phyloP scores from a whole-genome alignment of 1,140 invertebrate genomes.

The Penaeus chinensis region DNA sequence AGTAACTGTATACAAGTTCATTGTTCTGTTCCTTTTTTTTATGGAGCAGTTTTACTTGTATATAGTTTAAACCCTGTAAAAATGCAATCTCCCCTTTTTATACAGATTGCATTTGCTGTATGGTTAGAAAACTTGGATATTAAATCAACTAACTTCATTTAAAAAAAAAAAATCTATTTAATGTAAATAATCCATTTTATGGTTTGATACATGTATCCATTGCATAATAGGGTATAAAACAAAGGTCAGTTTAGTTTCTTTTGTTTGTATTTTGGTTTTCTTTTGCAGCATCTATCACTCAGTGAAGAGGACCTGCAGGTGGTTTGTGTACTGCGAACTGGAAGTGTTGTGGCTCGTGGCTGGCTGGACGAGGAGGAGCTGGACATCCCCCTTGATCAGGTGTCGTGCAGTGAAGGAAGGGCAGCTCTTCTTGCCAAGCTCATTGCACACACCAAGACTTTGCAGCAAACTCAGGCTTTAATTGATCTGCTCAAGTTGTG shows the following conservation, averaged over 20 bases:
- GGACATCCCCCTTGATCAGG: constrained; percentile 18
- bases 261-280: neutral
- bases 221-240: too few relatives aligned
- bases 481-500: constrained; percentile 34
- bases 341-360: constrained; percentile 22
- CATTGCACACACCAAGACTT: constrained; percentile 6
- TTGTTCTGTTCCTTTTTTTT: neutral
- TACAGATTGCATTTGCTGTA: too few relatives aligned
- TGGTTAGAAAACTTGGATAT: too few relatives aligned
- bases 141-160: too few relatives aligned
- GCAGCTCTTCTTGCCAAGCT: constrained; percentile 20
- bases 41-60: too few relatives aligned
- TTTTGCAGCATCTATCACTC: constrained; percentile 32
- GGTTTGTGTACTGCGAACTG: constrained; percentile 33
- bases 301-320: constrained; percentile 48
- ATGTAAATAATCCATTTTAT: too few relatives aligned
- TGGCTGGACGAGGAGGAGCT: constrained; percentile 25
- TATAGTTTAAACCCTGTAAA: too few relatives aligned
- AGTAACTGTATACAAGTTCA: neutral
- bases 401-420: constrained; percentile 22
- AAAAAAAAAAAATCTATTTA: too few relatives aligned
- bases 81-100: too few relatives aligned
- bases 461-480: constrained; percentile 32
- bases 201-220: too few relatives aligned
- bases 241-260: too few relatives aligned